Evolutionary conservation across 2,113 vertebrate genomes (phyloP).

Genomic region (Holacanthus passer): DNA sequence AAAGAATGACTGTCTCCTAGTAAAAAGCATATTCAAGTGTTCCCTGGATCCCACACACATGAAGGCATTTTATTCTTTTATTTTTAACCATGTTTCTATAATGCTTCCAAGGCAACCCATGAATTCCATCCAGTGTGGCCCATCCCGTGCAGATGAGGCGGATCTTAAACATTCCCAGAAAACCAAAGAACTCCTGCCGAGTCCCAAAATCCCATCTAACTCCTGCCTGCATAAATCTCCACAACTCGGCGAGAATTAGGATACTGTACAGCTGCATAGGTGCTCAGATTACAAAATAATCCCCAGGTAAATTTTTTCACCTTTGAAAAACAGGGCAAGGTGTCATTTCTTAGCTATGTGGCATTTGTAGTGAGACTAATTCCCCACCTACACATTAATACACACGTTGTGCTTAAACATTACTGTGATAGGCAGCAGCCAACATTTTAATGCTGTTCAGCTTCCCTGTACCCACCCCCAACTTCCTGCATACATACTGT

Average conservation of each 20-base stretch:
- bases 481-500: slow-evolving; percentile 46
- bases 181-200: slow-evolving; percentile 61
- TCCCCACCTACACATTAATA: slow-evolving; percentile 76
- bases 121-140: slow-evolving; percentile 67
- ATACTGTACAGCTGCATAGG: slow-evolving; percentile 72
- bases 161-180: slow-evolving; percentile 71
- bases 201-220: slow-evolving; percentile 71
- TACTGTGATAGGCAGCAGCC: slow-evolving; percentile 65
- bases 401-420: slow-evolving; percentile 66
- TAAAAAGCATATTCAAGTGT: slow-evolving; percentile 54
- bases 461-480: slow-evolving; percentile 48
- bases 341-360: slow-evolving; percentile 73
- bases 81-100: slow-evolving; percentile 80
- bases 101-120: slow-evolving; percentile 80
- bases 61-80: slow-evolving; percentile 69
- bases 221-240: slow-evolving; percentile 77
- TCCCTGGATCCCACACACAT: slow-evolving; percentile 63
- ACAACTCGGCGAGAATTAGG: slow-evolving; percentile 76
- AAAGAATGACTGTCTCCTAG: slow-evolving; percentile 59
- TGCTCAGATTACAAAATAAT: slow-evolving; percentile 86
- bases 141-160: slow-evolving; percentile 58
- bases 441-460: slow-evolving; percentile 66
- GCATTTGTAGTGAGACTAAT: slow-evolving; percentile 77
- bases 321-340: slow-evolving; percentile 74
- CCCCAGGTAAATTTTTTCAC: slow-evolving; percentile 81